Percentiles rank a stretch among this genome's conserved stretches.
Evolutionary conservation across 2,888 invertebrate genomes (phyloP).

Genomic region (Monochamus alternatus): DNA sequence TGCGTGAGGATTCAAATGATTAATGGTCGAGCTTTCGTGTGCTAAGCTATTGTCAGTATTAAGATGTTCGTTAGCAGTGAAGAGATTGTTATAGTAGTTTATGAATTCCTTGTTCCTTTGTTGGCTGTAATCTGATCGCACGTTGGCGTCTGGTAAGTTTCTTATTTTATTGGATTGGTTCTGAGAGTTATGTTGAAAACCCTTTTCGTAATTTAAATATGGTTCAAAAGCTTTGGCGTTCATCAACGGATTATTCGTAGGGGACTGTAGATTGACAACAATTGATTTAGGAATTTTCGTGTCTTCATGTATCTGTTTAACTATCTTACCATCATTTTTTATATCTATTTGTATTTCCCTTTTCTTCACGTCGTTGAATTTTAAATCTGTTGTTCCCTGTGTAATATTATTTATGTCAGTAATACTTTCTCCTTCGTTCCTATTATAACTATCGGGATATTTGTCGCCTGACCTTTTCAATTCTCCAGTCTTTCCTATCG

Average conservation of each 20-base stretch:
- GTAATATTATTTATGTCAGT: neutral
- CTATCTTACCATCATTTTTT: slow-evolving; percentile 55
- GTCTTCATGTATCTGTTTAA: slow-evolving; percentile 54
- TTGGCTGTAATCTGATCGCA: slow-evolving; percentile 19
- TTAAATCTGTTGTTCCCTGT: neutral
- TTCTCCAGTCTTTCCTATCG: slow-evolving; percentile 48
- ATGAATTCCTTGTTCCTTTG: slow-evolving; percentile 32
- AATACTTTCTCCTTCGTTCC: neutral
- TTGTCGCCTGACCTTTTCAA: slow-evolving; percentile 47
- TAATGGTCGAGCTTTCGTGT: slow-evolving; percentile 18
- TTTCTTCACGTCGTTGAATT: slow-evolving; percentile 17
- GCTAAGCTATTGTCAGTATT: slow-evolving; percentile 50
- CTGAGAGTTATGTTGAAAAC: neutral
- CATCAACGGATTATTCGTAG: neutral
- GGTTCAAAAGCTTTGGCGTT: slow-evolving; percentile 8
- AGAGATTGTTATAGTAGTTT: slow-evolving; percentile 47
- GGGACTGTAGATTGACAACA: slow-evolving; percentile 52
- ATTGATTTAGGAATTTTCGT: slow-evolving; percentile 54
- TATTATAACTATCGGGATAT: slow-evolving; percentile 46
- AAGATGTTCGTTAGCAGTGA: slow-evolving; percentile 48
- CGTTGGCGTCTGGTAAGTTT: slow-evolving; percentile 18
- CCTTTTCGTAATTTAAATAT: slow-evolving; percentile 12
- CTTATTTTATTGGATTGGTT: neutral
- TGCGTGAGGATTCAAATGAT: slow-evolving; percentile 42
- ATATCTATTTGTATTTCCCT: slow-evolving; percentile 53